These are phyloP conservation scores for Lerista edwardsae DNA, from an alignment of 2,797 vertebrate species.

Conservation along the genomic window DNA sequence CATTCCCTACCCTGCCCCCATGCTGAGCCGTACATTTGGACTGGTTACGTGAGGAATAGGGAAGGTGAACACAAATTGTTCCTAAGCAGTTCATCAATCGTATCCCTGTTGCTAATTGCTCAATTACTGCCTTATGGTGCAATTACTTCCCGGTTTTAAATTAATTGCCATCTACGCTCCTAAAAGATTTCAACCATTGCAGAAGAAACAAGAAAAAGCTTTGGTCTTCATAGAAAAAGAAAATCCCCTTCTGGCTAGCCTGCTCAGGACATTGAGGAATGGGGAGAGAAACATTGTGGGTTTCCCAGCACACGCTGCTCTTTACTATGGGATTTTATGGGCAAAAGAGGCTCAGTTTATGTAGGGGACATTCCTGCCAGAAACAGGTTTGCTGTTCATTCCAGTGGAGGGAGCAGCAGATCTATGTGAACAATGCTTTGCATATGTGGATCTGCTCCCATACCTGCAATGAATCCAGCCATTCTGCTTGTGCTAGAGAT, in stretches of 20 bases:
- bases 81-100: constrained; percentile 49
- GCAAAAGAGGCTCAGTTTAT: neutral
- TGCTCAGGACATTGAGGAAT: accelerated
- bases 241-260: neutral
- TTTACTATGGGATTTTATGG: neutral
- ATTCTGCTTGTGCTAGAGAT: neutral
- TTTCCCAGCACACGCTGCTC: no score
- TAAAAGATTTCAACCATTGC: constrained; percentile 1
- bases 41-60: constrained; percentile 22
- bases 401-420: no score
- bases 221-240: neutral
- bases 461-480: neutral
- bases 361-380: neutral
- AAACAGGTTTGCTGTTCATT: neutral
- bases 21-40: constrained; percentile 10
- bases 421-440: neutral
- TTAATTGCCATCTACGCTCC: constrained; percentile 19
- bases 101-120: constrained; percentile 8
- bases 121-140: constrained; percentile 37
- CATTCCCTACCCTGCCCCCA: neutral
- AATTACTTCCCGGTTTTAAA: constrained; percentile 33
- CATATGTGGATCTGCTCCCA: neutral
- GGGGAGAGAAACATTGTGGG: neutral
- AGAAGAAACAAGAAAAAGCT: neutral
- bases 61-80: constrained; percentile 35